A percentile compares a stretch with the other conserved stretches of the same genome.
These are phyloP conservation scores for Temnothorax unifasciatus DNA, from an alignment of 2,888 invertebrate genomes.

Conservation along the genomic window DNA sequence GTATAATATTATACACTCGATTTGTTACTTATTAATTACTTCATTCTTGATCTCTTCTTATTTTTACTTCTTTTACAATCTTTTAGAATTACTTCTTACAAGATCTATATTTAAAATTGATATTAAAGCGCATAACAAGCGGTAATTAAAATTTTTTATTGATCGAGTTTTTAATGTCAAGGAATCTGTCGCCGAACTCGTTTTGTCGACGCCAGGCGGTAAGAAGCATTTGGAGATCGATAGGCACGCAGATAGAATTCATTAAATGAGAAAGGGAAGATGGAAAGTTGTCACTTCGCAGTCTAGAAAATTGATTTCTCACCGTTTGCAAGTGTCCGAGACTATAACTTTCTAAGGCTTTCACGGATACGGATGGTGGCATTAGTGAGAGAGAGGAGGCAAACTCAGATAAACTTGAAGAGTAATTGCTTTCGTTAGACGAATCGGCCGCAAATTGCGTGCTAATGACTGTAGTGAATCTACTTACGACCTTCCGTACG, in stretches of 20 bases:
- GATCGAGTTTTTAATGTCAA: slow-evolving; percentile 9
- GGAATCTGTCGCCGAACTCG: background rate
- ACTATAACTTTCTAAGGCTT: slow-evolving; percentile 52
- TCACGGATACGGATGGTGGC: slow-evolving; percentile 17
- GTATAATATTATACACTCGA: background rate
- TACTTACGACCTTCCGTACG: slow-evolving; percentile 30
- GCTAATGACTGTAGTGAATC: slow-evolving; percentile 57
- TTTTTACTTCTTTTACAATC: background rate
- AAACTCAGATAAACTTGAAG: slow-evolving; percentile 51
- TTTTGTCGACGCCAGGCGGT: background rate
- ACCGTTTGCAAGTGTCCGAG: slow-evolving; percentile 46
- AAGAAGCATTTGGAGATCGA: slow-evolving; percentile 57
- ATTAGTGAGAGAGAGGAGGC: slow-evolving; percentile 38
- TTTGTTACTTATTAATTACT: background rate
- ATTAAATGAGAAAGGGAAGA: slow-evolving; percentile 59
- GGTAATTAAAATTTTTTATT: slow-evolving; percentile 27
- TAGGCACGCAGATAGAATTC: slow-evolving; percentile 57
- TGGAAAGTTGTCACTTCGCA: slow-evolving; percentile 63
- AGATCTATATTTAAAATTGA: background rate
- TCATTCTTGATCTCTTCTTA: background rate
- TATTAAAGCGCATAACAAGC: background rate
- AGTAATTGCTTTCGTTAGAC: slow-evolving; percentile 72
- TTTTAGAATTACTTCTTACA: too few species aligned
- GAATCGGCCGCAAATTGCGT: slow-evolving; percentile 63
- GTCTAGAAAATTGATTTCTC: slow-evolving; percentile 66